Evolutionary conservation across 2,113 vertebrate species (phyloP).

Genomic region (Oreochromis aureus): DNA sequence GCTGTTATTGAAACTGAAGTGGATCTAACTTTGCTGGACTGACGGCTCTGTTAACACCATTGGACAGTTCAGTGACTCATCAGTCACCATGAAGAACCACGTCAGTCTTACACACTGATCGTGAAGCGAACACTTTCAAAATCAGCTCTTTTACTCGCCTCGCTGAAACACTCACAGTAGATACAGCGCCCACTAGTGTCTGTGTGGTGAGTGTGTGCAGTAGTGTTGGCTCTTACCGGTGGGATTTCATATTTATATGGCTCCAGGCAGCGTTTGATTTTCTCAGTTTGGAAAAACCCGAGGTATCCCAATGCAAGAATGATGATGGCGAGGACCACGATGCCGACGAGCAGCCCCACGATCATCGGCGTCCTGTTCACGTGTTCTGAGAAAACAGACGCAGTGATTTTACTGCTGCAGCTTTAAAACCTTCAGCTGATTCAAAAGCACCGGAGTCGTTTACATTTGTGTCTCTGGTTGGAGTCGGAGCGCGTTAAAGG

Average conservation of each 20-base stretch:
- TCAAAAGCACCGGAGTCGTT: not conserved
- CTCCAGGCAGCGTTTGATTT: not conserved
- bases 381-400: not conserved
- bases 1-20: too few relatives aligned
- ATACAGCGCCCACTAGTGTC: not conserved
- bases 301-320: not conserved
- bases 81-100: not conserved
- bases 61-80: not conserved
- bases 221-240: not conserved
- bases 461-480: not conserved
- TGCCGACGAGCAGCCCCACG: rapidly evolving
- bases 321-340: rapidly evolving
- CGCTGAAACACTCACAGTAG: not conserved
- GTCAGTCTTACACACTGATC: not conserved
- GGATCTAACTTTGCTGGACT: not conserved
- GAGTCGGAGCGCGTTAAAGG: not conserved
- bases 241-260: not conserved
- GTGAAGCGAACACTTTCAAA: not conserved
- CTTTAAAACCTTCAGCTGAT: not conserved
- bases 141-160: not conserved
- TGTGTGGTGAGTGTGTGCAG: not conserved
- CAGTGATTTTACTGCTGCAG: not conserved
- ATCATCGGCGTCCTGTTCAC: not conserved
- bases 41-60: not conserved
- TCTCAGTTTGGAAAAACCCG: not conserved